phyloP scores from a whole-genome alignment of 92 coral and sea anemone genomes.

The Porites evermanni region DNA sequence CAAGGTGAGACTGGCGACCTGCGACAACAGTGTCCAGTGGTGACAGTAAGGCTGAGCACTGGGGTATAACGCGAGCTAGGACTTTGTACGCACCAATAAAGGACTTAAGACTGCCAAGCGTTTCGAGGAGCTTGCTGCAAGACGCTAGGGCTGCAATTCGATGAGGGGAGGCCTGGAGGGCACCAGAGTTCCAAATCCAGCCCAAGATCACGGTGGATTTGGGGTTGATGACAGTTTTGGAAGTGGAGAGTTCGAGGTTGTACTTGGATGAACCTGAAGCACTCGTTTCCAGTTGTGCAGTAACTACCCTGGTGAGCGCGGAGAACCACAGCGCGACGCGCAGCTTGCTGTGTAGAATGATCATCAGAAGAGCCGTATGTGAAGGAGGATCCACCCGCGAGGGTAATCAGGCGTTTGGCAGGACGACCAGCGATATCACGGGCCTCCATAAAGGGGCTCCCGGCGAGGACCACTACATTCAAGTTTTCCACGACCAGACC shows the following conservation, averaged over 20 bases:
- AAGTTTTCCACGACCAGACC: slow-evolving; percentile 62
- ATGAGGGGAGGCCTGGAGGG: slow-evolving; percentile 43
- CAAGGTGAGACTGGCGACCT: slow-evolving; percentile 47
- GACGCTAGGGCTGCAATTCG: slow-evolving; percentile 54
- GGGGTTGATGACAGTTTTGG: slow-evolving; percentile 47
- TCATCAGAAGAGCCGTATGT: slow-evolving; percentile 40
- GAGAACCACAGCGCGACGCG: slow-evolving; percentile 64
- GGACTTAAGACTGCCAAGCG: slow-evolving; percentile 47
- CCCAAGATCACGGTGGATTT: slow-evolving; percentile 34
- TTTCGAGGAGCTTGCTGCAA: slow-evolving; percentile 23
- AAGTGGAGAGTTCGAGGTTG: slow-evolving; percentile 24
- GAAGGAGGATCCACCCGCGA: slow-evolving; percentile 49
- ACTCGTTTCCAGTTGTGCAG: slow-evolving; percentile 34
- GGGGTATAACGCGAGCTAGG: slow-evolving; percentile 54
- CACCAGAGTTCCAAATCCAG: slow-evolving; percentile 57
- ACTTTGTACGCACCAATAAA: slow-evolving; percentile 60
- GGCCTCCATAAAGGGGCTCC: background rate
- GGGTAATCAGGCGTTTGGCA: slow-evolving; percentile 26
- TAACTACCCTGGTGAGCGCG: slow-evolving; percentile 52
- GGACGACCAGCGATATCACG: no score
- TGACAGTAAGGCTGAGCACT: slow-evolving; percentile 32
- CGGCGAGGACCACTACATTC: slow-evolving; percentile 59
- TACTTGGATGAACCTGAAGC: slow-evolving; percentile 36
- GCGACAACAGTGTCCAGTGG: slow-evolving; percentile 45
- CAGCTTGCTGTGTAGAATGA: slow-evolving; percentile 22